These are phyloP conservation scores for Etia nguti DNA, from an alignment of 2,113 vertebrate species.

Conservation along the genomic window DNA sequence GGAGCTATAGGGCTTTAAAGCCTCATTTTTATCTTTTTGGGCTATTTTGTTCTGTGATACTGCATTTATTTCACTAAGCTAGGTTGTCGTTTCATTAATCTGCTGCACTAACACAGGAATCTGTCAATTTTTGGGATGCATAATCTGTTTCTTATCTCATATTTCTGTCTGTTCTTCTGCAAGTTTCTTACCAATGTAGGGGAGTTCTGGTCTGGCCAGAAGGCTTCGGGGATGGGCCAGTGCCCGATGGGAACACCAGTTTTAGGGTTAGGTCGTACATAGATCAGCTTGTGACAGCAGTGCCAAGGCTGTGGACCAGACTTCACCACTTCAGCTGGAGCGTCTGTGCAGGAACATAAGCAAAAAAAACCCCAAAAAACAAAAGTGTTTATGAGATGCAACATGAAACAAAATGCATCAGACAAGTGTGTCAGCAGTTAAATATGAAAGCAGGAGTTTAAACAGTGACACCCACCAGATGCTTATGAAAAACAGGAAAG, in stretches of 20 bases:
- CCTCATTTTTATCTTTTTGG: neutral
- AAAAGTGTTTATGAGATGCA: neutral
- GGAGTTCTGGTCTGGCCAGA: conserved; percentile 98
- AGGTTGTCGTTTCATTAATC: neutral
- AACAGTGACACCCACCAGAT: neutral
- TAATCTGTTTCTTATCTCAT: neutral
- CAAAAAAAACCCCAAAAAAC: neutral
- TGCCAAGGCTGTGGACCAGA: conserved; percentile 88
- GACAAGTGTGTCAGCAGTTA: neutral
- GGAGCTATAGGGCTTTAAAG: neutral
- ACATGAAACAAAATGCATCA: neutral
- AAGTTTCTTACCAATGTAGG: conserved; percentile 81
- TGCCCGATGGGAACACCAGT: conserved; percentile 95
- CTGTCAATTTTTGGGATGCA: neutral
- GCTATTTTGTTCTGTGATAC: neutral
- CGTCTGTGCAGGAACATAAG: conserved; percentile 17
- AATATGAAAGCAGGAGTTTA: neutral
- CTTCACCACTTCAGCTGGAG: conserved; percentile 79
- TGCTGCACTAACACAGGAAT: neutral
- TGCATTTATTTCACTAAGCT: neutral
- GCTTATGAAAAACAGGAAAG: neutral
- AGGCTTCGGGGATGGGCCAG: conserved; percentile 95
- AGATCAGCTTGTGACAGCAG: conserved; percentile 95
- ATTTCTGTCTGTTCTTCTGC: neutral
- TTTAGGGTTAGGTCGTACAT: conserved; percentile 95